Base-by-base conservation (phyloP, 2,888 invertebrate genomes). In the Cosmorhoe ocellata region DNA sequence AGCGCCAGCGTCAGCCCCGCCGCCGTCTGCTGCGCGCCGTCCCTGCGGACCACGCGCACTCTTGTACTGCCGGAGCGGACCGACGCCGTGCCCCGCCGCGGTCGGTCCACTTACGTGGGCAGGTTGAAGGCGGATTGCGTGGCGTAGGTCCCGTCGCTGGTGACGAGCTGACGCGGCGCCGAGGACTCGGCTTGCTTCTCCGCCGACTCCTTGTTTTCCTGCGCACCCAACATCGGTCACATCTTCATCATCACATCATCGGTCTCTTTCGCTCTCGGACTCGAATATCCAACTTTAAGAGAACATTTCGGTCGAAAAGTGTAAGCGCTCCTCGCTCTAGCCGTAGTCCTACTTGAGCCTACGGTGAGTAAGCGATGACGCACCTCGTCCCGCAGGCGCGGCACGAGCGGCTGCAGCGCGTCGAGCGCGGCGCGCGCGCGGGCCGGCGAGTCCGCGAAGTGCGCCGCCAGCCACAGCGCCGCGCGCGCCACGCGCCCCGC, bases 61-160 rank as follows among this genome's bases (percentile, higher is more conserved):
- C n/a, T n/a, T n/a, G n/a, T n/a, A n/a, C n/a, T n/a, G n/a, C n/a
- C n/a, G n/a, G n/a, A n/a, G n/a, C n/a, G 18, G 18, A 4, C 18
- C 18, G 18, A 4, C 3, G 18, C 18, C 18, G 18, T 2, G 18
- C 18, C 18, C 3, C 3, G 18, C 18, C 18, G 18, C 18, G n/a
- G n/a, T n/a, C n/a, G n/a, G n/a, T 18, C 18, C 18, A 91, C 94
- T 91, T 79, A 95, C 93, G 93, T 91, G 14, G 94, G 92, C 63
- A 96, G 91, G 74, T 96, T 98, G 84, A 99, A 98, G 32, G 98
- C 99, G 60, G 98, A 98, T 86, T 99, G 99, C 2, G 98, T 96
- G 18, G 99, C 99, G 83, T 99, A 99, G 0, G 99, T 99, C 12
- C 99, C 99, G 91, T 99, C 99, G 27, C 99, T 99, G 36, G 99